A percentile compares a stretch with the other conserved stretches of the same genome.
Evolutionary conservation across 2,888 invertebrate species (phyloP).

Genomic region (Amaurobius ferox): DNA sequence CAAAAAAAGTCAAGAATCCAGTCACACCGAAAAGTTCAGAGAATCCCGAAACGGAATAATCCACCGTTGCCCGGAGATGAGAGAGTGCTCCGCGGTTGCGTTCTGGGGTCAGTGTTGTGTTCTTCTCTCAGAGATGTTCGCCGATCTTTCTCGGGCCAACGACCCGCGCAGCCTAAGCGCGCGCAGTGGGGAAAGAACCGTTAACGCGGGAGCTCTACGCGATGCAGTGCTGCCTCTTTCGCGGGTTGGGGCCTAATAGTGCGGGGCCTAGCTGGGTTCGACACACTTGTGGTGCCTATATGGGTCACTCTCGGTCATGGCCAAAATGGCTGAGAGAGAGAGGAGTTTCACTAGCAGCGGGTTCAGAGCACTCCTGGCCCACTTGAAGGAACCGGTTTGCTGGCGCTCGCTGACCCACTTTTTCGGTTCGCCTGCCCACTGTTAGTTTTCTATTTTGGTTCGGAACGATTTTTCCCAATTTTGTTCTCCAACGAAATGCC

Average conservation of each 20-base stretch:
- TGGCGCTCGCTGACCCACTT: slow-evolving; percentile 57
- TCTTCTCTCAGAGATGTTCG: not conserved
- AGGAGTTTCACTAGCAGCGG: slow-evolving; percentile 35
- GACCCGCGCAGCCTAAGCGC: slow-evolving; percentile 33
- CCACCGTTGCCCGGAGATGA: not conserved
- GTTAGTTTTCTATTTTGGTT: slow-evolving; percentile 56
- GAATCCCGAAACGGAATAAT: slow-evolving; percentile 19
- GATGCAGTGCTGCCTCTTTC: slow-evolving; percentile 22
- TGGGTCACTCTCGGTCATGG: slow-evolving; percentile 68
- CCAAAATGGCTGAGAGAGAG: slow-evolving; percentile 45
- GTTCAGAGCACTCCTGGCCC: slow-evolving; percentile 50
- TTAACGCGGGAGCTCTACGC: not conserved
- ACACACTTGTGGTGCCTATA: slow-evolving; percentile 61
- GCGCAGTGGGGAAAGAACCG: slow-evolving; percentile 21
- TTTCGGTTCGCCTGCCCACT: slow-evolving; percentile 31
- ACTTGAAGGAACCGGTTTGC: slow-evolving; percentile 51
- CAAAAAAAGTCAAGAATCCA: not conserved
- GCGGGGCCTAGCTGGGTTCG: slow-evolving; percentile 57
- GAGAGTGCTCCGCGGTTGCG: not conserved
- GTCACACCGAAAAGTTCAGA: not conserved
- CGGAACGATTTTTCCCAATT: slow-evolving; percentile 20
- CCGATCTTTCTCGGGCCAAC: slow-evolving; percentile 34
- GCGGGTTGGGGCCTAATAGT: slow-evolving; percentile 28
- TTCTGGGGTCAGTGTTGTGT: slow-evolving; percentile 2
- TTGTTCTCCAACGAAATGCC: not conserved